Evolutionary conservation across 2,888 invertebrate genomes (phyloP).

Genomic region (Caradrina clavipalpis): DNA sequence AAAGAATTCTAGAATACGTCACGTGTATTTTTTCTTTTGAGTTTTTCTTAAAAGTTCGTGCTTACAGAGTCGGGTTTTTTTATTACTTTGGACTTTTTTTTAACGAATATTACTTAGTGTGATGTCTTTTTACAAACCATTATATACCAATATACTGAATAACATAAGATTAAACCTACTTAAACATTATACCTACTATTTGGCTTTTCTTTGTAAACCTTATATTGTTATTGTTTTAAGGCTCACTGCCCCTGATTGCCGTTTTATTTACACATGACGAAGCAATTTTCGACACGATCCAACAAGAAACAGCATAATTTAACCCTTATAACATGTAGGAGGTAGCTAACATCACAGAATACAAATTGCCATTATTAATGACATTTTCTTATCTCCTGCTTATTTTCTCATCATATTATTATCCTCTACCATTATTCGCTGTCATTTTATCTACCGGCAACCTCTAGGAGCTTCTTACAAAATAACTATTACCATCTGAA

Average conservation of each 20-base stretch:
- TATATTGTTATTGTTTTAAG: not conserved
- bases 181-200: conserved; percentile 15
- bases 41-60: no score
- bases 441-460: conserved; percentile 39
- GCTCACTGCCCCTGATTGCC: no score
- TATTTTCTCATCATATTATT: conserved; percentile 41
- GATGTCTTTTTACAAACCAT: no score
- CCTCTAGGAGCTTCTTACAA: conserved; percentile 46
- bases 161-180: no score
- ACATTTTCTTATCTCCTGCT: conserved; percentile 40
- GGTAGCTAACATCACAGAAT: conserved; percentile 11
- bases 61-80: no score
- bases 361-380: conserved; percentile 51
- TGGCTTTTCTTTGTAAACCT: not conserved
- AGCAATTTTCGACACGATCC: not conserved
- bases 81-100: no score
- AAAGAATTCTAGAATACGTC: no score
- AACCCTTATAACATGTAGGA: conserved; percentile 13
- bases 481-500: conserved; percentile 54
- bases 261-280: conserved; percentile 3
- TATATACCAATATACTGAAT: no score
- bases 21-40: no score
- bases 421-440: conserved; percentile 37
- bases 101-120: no score
- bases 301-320: conserved; percentile 15